Percentiles rank a stretch among this genome's conserved stretches.
Conservation (phyloP, 1,140 invertebrate genomes). For the Drosophila persimilis region DNA sequence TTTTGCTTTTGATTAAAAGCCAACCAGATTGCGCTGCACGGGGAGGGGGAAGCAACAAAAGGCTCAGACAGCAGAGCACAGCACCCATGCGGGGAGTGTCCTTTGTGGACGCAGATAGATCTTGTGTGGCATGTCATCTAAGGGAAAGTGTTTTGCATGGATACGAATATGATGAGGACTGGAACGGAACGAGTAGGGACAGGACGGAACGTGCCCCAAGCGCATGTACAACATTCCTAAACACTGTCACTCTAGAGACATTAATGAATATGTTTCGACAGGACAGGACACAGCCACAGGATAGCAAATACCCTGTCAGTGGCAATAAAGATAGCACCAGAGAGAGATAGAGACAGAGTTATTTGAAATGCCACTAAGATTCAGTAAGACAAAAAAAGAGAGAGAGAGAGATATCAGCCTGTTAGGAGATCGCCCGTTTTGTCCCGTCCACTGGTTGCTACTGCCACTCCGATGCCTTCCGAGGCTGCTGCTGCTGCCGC, state of each 20-base stretch:
- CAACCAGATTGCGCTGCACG: constrained; percentile 30
- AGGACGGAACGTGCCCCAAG: constrained; percentile 38
- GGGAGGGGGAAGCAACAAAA: constrained; percentile 26
- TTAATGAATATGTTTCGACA: constrained; percentile 68
- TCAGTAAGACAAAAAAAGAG: constrained; percentile 13
- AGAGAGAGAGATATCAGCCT: constrained; percentile 52
- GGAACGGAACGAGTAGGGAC: constrained; percentile 23
- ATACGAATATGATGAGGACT: neutral
- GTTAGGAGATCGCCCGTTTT: constrained; percentile 39
- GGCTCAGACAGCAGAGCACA: constrained; percentile 25
- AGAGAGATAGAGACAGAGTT: constrained; percentile 40
- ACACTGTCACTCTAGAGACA: constrained; percentile 72
- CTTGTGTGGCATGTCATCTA: constrained; percentile 1
- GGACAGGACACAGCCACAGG: neutral
- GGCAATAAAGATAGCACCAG: neutral
- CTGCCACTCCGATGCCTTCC: neutral
- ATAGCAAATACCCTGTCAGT: neutral
- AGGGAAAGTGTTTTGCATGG: neutral
- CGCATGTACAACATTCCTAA: constrained; percentile 72
- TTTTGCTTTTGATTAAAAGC: constrained; percentile 69
- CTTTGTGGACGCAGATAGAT: constrained; percentile 22
- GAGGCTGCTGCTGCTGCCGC: neutral
- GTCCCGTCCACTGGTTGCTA: constrained; percentile 15
- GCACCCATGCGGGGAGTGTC: constrained; percentile 12
- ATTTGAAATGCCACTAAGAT: constrained; percentile 76